These are phyloP conservation scores for Sinocyclocheilus anophthalmus DNA, from an alignment of 2,113 vertebrate species.

Conservation along the genomic window DNA sequence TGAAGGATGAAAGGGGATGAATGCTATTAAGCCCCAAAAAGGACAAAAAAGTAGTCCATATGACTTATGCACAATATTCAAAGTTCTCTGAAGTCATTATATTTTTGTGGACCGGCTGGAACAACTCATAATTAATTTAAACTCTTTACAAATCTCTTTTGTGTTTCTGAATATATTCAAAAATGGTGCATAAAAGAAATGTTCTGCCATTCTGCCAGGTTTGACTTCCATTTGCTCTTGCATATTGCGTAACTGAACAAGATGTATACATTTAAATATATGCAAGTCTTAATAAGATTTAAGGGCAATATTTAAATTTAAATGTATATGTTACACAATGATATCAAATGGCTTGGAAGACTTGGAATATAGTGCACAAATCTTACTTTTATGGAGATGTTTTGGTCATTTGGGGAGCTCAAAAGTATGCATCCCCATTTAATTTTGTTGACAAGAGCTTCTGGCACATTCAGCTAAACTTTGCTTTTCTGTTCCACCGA, in stretches of 20 bases:
- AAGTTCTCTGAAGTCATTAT: not conserved
- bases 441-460: not conserved
- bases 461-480: not conserved
- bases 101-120: not conserved
- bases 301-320: not conserved
- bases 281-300: not conserved
- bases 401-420: not conserved
- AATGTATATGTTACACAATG: not conserved
- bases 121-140: not conserved
- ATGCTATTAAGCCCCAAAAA: not conserved
- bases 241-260: not conserved
- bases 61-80: not conserved
- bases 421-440: not conserved
- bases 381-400: not conserved
- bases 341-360: not conserved
- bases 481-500: not conserved
- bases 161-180: not conserved
- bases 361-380: not conserved
- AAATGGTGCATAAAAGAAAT: not conserved
- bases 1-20: not conserved
- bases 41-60: not conserved
- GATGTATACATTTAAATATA: not conserved
- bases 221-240: not conserved
- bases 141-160: not conserved
- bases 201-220: too few species aligned